Evolutionary conservation across 2,113 vertebrate species (phyloP).

Genomic region (Ceyx cyanopectus): DNA sequence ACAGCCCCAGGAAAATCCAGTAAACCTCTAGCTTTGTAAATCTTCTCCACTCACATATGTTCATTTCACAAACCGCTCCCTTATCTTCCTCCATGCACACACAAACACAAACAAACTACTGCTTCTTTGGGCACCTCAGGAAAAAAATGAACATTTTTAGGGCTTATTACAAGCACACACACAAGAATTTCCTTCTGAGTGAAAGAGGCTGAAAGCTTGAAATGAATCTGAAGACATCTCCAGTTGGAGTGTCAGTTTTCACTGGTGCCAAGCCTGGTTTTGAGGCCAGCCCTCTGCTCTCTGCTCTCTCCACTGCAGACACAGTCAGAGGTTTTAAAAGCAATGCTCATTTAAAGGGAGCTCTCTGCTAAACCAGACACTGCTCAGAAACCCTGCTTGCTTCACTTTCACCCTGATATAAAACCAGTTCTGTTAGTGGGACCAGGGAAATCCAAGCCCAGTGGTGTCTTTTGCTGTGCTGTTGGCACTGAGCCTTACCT

Average conservation of each 20-base stretch:
- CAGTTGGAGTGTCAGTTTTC: slow-evolving; percentile 17
- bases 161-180: not conserved
- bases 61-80: not conserved
- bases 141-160: not conserved
- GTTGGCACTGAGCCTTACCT: slow-evolving; percentile 82
- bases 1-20: not conserved
- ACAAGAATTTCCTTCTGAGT: not conserved
- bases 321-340: slow-evolving; percentile 6
- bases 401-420: not conserved
- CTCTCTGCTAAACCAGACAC: not conserved
- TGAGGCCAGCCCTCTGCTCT: not conserved
- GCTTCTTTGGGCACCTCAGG: not conserved
- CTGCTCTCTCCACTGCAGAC: slow-evolving; percentile 3
- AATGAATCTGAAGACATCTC: not conserved
- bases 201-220: not conserved
- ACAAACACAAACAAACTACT: not conserved
- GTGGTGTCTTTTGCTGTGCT: not conserved
- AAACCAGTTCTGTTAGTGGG: not conserved
- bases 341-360: not conserved
- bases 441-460: not conserved
- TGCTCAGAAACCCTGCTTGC: not conserved
- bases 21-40: not conserved
- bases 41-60: not conserved
- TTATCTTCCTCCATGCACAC: not conserved
- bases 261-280: slow-evolving; percentile 1